Evolutionary conservation across 2,113 vertebrate genomes (phyloP).

Genomic region (Larimichthys polyactis): DNA sequence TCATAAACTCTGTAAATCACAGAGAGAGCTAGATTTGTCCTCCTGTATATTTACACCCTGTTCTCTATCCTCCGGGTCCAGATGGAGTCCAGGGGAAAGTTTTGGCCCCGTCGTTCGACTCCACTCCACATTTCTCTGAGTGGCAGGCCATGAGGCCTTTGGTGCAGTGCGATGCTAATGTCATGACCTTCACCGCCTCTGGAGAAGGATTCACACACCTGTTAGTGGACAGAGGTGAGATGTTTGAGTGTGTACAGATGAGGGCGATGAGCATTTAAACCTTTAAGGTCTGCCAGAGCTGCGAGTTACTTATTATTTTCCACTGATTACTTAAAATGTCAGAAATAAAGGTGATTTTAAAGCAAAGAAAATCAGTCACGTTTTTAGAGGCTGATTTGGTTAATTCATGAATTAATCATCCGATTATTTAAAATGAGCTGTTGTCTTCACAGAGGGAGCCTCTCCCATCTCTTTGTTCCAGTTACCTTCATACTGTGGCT

Average conservation of each 20-base stretch:
- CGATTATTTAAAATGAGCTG: not conserved
- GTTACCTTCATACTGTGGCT: slow-evolving; percentile 79
- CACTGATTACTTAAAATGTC: not conserved
- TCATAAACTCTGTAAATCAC: no score
- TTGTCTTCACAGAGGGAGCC: slow-evolving; percentile 63
- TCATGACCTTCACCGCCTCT: slow-evolving; percentile 78
- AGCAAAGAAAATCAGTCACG: not conserved
- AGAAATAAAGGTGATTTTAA: not conserved
- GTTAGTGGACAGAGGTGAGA: slow-evolving; percentile 79
- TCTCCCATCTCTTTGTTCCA: slow-evolving; percentile 76
- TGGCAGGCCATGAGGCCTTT: slow-evolving; percentile 72
- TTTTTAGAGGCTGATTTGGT: not conserved
- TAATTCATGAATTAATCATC: not conserved
- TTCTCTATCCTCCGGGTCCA: slow-evolving; percentile 46
- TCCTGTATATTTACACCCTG: no score
- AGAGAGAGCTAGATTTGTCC: no score
- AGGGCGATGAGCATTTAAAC: no score
- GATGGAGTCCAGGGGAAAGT: slow-evolving; percentile 51
- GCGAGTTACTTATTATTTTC: not conserved
- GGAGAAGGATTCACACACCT: slow-evolving; percentile 70
- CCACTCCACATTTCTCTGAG: slow-evolving; percentile 35
- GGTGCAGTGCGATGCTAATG: slow-evolving; percentile 71
- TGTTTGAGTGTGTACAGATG: not conserved
- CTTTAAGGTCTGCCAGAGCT: no score
- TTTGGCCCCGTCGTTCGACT: slow-evolving; percentile 24